phyloP scores from a whole-genome alignment of 2,113 vertebrate genomes.

The Phainopepla nitens region DNA sequence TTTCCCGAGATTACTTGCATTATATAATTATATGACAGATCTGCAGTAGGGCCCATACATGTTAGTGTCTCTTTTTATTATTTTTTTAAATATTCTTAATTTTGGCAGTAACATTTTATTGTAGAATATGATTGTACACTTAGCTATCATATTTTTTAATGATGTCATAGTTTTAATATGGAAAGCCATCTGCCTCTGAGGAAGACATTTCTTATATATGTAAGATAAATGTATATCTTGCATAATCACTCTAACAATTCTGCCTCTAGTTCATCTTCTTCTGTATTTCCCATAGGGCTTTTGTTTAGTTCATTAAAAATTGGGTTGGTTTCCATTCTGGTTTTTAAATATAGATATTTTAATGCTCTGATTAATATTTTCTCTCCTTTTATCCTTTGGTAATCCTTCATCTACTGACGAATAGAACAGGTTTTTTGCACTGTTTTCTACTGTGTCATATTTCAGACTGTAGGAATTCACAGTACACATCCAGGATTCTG shows the following conservation, averaged over 20 bases:
- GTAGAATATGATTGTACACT: background rate
- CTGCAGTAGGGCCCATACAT: background rate
- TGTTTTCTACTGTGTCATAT: background rate
- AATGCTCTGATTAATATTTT: background rate
- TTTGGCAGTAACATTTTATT: background rate
- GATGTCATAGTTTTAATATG: background rate
- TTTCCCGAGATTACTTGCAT: background rate
- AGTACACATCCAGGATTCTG: background rate
- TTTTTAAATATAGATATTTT: background rate
- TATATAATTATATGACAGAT: background rate
- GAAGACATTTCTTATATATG: background rate
- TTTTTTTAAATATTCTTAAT: background rate
- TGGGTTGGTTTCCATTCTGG: background rate
- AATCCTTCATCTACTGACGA: background rate
- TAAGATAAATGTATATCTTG: background rate
- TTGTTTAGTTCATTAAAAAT: background rate
- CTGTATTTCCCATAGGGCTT: background rate
- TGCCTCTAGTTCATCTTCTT: background rate
- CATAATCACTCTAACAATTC: background rate
- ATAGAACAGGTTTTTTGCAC: background rate
- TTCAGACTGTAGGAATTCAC: background rate
- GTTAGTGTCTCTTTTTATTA: background rate
- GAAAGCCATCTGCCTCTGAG: background rate
- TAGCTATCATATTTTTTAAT: background rate
- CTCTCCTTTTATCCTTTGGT: background rate